Evolutionary conservation across 1,140 invertebrate genomes (phyloP), one percentile per base, ranked within the genome.

Genomic region (Capitella teleta): DNA sequence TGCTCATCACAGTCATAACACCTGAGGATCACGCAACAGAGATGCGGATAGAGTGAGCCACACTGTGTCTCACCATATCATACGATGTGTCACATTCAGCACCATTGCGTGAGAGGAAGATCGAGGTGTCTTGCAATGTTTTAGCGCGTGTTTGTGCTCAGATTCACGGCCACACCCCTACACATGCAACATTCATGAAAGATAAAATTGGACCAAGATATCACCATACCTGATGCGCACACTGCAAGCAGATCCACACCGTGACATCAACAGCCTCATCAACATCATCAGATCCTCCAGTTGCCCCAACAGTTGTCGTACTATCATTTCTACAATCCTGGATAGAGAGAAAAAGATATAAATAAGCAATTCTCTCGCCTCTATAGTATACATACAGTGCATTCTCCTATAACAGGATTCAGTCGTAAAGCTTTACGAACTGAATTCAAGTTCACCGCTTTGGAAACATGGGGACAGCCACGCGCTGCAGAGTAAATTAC

Each of bases 71-170:
- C 56, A 90, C 80, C 83, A 87, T 16, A 86, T 75, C 40, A 73
- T 78, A 79, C 83, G 87, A 2, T 76, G 70, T 14, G 78, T 76
- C 3, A 82, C 83, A 58, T 88, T 82, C 28, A 85, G 73, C 16
- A 80, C 81, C 37, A 91, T 59, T 5, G 78, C 76, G 72, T 93
- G 88, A 14, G 69, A 75, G 59, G 85, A 83, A 6, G 83, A 87
- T 55, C 78, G 80, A 2, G 84, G 81, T 1, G 77, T 85, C 57
- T 82, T 73, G 62, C 78, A 84, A 70, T 93, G 88, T 41, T 80
- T 74, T 10, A 85, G 58, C 1, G 85, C 84, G 72, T 93, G 87
- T 54, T 80, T 64, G 21, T 67, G 74, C 59, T 79, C 78, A 8
- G 79, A 74, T 8, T 76, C 73, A 47, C 80, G 75, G 28, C 83